A percentile compares a stretch with the other conserved stretches of the same genome.
These are phyloP conservation scores for Melanargia galathea DNA, from an alignment of 2,888 invertebrate species.

Conservation along the genomic window DNA sequence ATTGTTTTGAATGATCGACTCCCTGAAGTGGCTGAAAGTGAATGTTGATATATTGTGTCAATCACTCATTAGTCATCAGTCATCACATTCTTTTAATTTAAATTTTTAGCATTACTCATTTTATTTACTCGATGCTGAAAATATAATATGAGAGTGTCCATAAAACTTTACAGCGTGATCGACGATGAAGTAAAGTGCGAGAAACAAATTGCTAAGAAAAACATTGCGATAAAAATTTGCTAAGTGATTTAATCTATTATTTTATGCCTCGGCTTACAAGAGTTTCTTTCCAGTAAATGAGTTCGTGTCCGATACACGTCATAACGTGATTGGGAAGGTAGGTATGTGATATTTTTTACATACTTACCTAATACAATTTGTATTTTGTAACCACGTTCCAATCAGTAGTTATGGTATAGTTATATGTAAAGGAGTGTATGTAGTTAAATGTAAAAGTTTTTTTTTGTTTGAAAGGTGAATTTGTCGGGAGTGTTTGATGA, in stretches of 20 bases:
- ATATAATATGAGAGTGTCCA: neutral
- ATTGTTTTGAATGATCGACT: too few species aligned
- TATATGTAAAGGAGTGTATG: too few species aligned
- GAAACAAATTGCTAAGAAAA: slow-evolving; percentile 11
- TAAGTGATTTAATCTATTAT: slow-evolving; percentile 7
- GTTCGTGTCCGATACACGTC: neutral
- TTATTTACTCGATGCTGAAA: slow-evolving; percentile 7
- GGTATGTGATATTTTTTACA: too few species aligned
- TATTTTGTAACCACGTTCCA: too few species aligned
- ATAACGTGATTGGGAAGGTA: neutral
- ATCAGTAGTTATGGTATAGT: too few species aligned
- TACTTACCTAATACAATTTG: too few species aligned
- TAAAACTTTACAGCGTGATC: slow-evolving; percentile 10
- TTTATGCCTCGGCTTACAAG: neutral
- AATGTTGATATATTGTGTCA: neutral
- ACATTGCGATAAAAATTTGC: neutral
- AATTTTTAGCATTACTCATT: neutral
- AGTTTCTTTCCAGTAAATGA: neutral
- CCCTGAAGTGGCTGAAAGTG: neutral
- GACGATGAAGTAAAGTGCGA: slow-evolving; percentile 5
- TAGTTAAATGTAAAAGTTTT: too few species aligned
- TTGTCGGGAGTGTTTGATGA: too few species aligned
- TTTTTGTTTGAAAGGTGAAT: too few species aligned
- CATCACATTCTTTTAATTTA: neutral
- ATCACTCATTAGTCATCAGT: too few species aligned